These are phyloP conservation scores for Scortum barcoo DNA, from an alignment of 2,113 vertebrate genomes.

Conservation along the genomic window DNA sequence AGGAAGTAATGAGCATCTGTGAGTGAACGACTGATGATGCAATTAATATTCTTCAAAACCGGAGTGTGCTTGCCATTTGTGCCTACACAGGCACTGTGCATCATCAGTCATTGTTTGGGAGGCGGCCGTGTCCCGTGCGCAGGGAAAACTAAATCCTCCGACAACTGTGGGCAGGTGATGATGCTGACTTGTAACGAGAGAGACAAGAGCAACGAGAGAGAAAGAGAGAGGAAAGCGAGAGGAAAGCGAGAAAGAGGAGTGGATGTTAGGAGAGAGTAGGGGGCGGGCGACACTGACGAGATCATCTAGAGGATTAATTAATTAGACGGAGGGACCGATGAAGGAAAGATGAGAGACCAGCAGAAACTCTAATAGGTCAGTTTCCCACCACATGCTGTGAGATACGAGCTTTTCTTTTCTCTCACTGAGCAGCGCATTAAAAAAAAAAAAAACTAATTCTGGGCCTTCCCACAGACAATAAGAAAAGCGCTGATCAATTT, in stretches of 20 bases:
- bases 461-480: background rate
- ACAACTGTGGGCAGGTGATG: constrained; percentile 31
- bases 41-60: constrained; percentile 60
- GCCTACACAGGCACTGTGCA: constrained; percentile 36
- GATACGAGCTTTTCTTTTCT: background rate
- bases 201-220: constrained; percentile 1
- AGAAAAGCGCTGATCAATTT: background rate
- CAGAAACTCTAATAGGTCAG: constrained; percentile 35
- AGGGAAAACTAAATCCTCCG: background rate
- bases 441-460: too few species aligned
- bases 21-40: constrained; percentile 32
- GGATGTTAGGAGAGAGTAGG: background rate
- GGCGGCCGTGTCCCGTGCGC: background rate
- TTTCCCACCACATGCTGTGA: constrained; percentile 14
- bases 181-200: constrained; percentile 11
- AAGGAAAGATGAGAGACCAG: constrained; percentile 32
- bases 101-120: constrained; percentile 53
- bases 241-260: constrained; percentile 12
- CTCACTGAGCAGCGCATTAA: background rate
- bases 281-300: background rate
- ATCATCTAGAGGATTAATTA: constrained; percentile 45
- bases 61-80: constrained; percentile 22
- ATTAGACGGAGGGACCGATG: constrained; percentile 19
- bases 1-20: constrained; percentile 28
- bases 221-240: constrained; percentile 10